phyloP scores from a whole-genome alignment of 1,140 invertebrate genomes.

The Asobara japonica region DNA sequence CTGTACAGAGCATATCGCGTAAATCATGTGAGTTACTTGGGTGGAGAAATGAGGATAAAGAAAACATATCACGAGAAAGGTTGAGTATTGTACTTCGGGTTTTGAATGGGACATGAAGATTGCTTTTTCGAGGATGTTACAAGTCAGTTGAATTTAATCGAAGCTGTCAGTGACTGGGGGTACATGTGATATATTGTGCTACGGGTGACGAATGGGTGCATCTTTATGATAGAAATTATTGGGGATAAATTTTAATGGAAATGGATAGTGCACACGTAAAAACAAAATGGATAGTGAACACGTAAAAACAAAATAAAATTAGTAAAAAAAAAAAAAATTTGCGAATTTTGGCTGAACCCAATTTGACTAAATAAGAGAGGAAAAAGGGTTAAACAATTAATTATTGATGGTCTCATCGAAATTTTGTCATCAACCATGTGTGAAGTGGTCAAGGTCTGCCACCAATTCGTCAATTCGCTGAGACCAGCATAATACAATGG shows the following conservation, averaged over 20 bases:
- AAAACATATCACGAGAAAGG: slow-evolving; percentile 17
- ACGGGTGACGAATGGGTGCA: background rate
- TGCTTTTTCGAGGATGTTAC: slow-evolving; percentile 9
- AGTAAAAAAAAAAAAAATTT: too few relatives aligned
- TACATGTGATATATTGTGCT: background rate
- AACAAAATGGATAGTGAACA: too few relatives aligned
- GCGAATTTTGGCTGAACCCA: too few relatives aligned
- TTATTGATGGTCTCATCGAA: too few relatives aligned
- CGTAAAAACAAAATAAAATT: too few relatives aligned
- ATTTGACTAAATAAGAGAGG: too few relatives aligned
- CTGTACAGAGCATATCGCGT: background rate
- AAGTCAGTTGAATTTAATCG: slow-evolving; percentile 1
- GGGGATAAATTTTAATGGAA: background rate
- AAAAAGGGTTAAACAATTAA: too few relatives aligned
- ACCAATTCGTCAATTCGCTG: too few relatives aligned
- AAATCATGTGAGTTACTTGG: slow-evolving; percentile 24
- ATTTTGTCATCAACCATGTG: too few relatives aligned
- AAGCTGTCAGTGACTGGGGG: background rate
- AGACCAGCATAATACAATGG: too few relatives aligned
- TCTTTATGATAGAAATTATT: background rate
- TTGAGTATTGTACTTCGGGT: background rate
- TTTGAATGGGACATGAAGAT: background rate
- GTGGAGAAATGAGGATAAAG: slow-evolving; percentile 13
- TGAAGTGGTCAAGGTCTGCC: too few relatives aligned
- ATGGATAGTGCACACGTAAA: too few relatives aligned